phyloP scores from a whole-genome alignment of 2,888 invertebrate species.

The Scaptomyza reducta region DNA sequence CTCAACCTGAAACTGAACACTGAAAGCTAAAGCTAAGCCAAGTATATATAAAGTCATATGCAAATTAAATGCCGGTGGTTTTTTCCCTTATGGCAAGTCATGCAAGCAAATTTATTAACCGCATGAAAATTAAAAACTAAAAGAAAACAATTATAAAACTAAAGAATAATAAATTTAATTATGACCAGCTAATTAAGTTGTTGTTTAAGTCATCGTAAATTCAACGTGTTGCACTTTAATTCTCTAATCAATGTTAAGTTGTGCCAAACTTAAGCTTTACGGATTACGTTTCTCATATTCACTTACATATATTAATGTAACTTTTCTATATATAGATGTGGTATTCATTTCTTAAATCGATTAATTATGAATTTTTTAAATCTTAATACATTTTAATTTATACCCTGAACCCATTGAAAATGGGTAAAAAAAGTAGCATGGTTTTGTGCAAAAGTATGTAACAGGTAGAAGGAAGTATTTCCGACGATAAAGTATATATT shows the following conservation, averaged over 20 bases:
- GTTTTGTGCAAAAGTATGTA: too few relatives aligned
- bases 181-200: slow-evolving; percentile 12
- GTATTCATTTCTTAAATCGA: not conserved
- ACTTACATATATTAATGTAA: too few relatives aligned
- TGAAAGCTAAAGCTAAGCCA: slow-evolving; percentile 15
- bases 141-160: slow-evolving; percentile 48
- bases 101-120: slow-evolving; percentile 70
- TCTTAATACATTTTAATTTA: too few relatives aligned
- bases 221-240: not conserved
- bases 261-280: not conserved
- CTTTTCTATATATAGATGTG: not conserved
- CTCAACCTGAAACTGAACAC: slow-evolving; percentile 4
- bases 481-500: too few relatives aligned
- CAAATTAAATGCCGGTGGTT: slow-evolving; percentile 56
- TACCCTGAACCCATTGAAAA: too few relatives aligned
- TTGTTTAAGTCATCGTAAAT: not conserved
- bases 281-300: not conserved
- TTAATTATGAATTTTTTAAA: too few relatives aligned
- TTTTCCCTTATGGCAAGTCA: slow-evolving; percentile 60
- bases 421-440: too few relatives aligned
- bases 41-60: slow-evolving; percentile 58
- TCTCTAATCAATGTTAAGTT: slow-evolving; percentile 1
- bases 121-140: slow-evolving; percentile 37
- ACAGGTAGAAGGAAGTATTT: too few relatives aligned
- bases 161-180: slow-evolving; percentile 47